Base-by-base conservation (phyloP, 92 coral and sea anemone species). In the Phenganax marumi region DNA sequence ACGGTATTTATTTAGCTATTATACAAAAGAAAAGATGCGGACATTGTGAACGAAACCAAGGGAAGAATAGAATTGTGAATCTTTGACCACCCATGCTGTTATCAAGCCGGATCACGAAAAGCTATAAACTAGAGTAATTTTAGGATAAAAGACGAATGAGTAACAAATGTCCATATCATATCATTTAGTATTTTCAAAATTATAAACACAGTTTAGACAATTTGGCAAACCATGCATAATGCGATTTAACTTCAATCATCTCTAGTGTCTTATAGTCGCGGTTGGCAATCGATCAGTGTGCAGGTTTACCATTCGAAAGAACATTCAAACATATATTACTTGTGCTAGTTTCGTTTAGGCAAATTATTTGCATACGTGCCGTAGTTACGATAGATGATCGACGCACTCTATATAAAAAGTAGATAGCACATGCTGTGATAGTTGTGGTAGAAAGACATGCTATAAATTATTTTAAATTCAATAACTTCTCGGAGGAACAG, bases 191-290 rank as follows among this genome's bases (percentile, higher is more conserved):
- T 66, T 66, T 33, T 24, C 12, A 66, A 66, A 66, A 47, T 66
- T 25, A 66, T 66, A 33, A 66, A 66, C 43, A 25, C 72, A 66
- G n/a, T 66, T 66, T 24, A 33, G 26, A 66, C 50, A 66, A 33
- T 66, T 66, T 66, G 72, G 49, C 72, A 64, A 66, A 66, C 49
- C 72, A 24, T 33, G 50, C 72, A 33, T 66, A 66, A 66, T 66
- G 72, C 72, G 72, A 66, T 66, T 66, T 66, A 33, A 66, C 43
- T 66, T 62, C 72, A 66, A 25, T 66, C 49, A 66, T 24, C 49
- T 24, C n/a, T 5, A 7, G 14, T 58, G n/a, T 8, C n/a, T 58
- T 6, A 8, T 58, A 8, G 65, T 18, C 6, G 65, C 68, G 72
- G 49, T 66, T 6, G n/a, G 18, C 43, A 66, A 66, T 14, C 23